A percentile compares a stretch with the other conserved stretches of the same genome.
These are phyloP conservation scores for Acronicta aceris DNA, from an alignment of 2,888 invertebrate genomes.

Conservation along the genomic window DNA sequence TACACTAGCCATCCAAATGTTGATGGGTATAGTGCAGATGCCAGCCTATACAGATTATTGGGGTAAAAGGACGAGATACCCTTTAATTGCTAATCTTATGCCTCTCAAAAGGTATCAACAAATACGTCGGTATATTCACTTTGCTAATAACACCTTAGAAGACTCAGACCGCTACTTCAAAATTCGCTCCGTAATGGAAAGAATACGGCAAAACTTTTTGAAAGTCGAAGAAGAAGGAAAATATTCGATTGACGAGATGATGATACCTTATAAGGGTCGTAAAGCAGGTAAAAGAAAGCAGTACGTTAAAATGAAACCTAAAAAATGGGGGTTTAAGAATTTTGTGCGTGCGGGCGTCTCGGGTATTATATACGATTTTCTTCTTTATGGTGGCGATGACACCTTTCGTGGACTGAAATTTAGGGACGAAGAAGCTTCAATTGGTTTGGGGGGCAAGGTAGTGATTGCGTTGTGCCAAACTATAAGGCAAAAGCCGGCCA, in stretches of 20 bases:
- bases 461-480: conserved; percentile 49
- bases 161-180: conserved; percentile 38
- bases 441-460: conserved; percentile 53
- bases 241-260: conserved; percentile 63
- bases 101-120: conserved; percentile 27
- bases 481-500: conserved; percentile 21
- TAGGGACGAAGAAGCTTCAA: conserved; percentile 43
- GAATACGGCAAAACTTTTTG: conserved; percentile 36
- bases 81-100: conserved; percentile 35
- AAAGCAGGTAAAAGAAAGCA: conserved; percentile 1
- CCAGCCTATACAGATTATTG: conserved; percentile 38
- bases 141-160: conserved; percentile 12
- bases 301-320: conserved; percentile 55
- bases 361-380: background rate
- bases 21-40: conserved; percentile 25
- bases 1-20: conserved; percentile 22
- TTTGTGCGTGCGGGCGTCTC: background rate
- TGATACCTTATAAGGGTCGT: conserved; percentile 44
- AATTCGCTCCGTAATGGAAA: conserved; percentile 38
- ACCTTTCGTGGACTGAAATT: conserved; percentile 43
- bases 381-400: background rate
- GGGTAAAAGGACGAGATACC: conserved; percentile 25
- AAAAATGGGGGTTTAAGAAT: conserved; percentile 16
- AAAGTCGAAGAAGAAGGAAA: conserved; percentile 32
- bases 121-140: conserved; percentile 33